Conservation (phyloP, 1,140 invertebrate genomes). For the Adoxophyes honmai region DNA sequence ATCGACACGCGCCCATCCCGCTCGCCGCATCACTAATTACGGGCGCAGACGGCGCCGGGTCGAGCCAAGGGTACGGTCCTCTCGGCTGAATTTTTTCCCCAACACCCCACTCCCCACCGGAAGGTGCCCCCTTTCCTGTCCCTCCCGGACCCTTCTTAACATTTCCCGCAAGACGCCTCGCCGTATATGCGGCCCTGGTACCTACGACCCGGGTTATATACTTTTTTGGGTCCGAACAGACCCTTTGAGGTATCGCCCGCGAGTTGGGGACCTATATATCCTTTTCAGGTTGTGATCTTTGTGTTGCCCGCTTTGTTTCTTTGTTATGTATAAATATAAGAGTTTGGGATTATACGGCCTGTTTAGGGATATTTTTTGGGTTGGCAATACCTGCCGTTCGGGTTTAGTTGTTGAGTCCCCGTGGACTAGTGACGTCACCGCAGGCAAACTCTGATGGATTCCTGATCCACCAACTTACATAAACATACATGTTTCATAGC, state of each 20-base stretch:
- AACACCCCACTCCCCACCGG: slow-evolving; percentile 56
- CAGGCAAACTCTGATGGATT: too few species aligned
- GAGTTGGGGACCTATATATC: slow-evolving; percentile 66
- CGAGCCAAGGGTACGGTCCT: slow-evolving; percentile 66
- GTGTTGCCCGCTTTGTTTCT: slow-evolving; percentile 41
- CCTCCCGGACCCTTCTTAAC: slow-evolving; percentile 72
- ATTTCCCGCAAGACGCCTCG: slow-evolving; percentile 64
- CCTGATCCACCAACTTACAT: too few species aligned
- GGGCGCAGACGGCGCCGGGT: slow-evolving; percentile 64
- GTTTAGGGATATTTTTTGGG: slow-evolving; percentile 4
- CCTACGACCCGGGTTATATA: slow-evolving; percentile 63
- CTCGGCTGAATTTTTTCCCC: slow-evolving; percentile 68
- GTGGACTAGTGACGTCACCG: too few species aligned
- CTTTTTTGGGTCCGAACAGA: slow-evolving; percentile 70
- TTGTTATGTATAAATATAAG: slow-evolving; percentile 27
- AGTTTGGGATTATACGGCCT: slow-evolving; percentile 21
- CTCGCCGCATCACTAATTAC: slow-evolving; percentile 69
- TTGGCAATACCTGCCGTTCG: not conserved
- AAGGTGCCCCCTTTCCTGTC: slow-evolving; percentile 45
- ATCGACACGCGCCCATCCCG: slow-evolving; percentile 48
- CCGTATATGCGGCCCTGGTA: slow-evolving; percentile 68
- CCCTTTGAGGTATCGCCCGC: slow-evolving; percentile 56
- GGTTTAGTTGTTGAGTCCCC: not conserved
- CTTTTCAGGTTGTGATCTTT: slow-evolving; percentile 63
- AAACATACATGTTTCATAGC: too few species aligned